Conservation (phyloP, 2,797 vertebrate species). For the Enteromius fasciolatus region DNA sequence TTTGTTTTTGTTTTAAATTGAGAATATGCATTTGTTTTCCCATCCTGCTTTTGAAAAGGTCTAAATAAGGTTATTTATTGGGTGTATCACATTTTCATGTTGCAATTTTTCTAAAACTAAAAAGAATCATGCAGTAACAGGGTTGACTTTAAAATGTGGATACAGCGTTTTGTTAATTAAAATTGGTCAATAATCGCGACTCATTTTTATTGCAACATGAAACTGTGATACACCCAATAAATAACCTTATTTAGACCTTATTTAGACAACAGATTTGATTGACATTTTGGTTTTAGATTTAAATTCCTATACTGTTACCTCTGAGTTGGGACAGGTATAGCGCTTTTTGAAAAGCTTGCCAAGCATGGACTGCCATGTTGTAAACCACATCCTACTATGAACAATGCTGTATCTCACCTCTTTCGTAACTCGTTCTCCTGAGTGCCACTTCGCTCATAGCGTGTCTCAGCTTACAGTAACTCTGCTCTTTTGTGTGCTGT, state of each 20-base stretch:
- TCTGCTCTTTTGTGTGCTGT: conserved; percentile 45
- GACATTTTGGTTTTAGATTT: neutral
- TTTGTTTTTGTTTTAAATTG: no score
- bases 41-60: neutral
- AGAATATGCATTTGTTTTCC: neutral
- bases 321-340: neutral
- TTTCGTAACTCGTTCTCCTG: neutral
- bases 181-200: neutral
- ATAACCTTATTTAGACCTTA: no score
- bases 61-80: neutral
- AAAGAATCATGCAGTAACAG: neutral
- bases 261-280: neutral
- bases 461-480: conserved; percentile 43
- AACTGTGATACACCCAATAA: no score
- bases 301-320: neutral
- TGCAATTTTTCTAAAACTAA: neutral
- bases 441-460: neutral
- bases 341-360: neutral
- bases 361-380: neutral
- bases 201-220: neutral
- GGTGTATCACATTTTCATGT: neutral
- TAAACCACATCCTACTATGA: conserved; percentile 2
- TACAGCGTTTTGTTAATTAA: neutral
- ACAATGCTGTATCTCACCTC: conserved; percentile 4
- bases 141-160: neutral